Evolutionary conservation across 2,797 vertebrate species (phyloP), one percentile per base, ranked within the genome.

Genomic region (Anas georgica): DNA sequence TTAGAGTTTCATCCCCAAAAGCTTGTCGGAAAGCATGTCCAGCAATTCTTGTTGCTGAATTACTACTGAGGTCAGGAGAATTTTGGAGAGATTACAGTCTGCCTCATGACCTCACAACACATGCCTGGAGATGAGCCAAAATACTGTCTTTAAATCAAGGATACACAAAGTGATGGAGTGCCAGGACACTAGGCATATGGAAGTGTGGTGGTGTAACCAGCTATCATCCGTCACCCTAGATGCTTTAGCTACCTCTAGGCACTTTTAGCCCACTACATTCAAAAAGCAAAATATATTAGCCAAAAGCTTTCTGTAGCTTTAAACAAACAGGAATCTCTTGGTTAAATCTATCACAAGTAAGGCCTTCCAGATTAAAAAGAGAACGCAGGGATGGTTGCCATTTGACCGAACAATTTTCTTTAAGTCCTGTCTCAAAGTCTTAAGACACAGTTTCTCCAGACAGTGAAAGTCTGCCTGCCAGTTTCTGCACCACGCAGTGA

Each of bases 41-140:
- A 94, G 80, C 39, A 94, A 90, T 56, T 16, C 37, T 81, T 54
- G 39, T 2, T 73, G 58, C 46, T 80, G 56, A 94, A 90, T 17
- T 77, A n/a, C 37, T 90, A 5, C 31, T 41, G 66, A 94, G 82
- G 84, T 84, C 93, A 87, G 56, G 67, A 88, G n/a, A 79, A 48
- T 48, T 63, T 25, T 25, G 48, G 35, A 20, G 54, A 66, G 31
- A 73, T 55, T 83, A 92, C 20, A 84, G 41, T 52, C 88, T 90
- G 68, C 37, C 37, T 89, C 72, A 12, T 52, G 69, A 91, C 88
- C 88, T 91, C 75, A 54, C 10, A 87, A 17, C 1, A 2, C 10
- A 17, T 11, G 35, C 41, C 45, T 83, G 50, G 45, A 88, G 43
- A 45, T n/a, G 93, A 85, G 48, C 37, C 33, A 86, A 94, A 94